Evolutionary conservation across 2,888 invertebrate genomes (phyloP), one percentile per base, ranked within the genome.

Genomic region (Meganola albula): DNA sequence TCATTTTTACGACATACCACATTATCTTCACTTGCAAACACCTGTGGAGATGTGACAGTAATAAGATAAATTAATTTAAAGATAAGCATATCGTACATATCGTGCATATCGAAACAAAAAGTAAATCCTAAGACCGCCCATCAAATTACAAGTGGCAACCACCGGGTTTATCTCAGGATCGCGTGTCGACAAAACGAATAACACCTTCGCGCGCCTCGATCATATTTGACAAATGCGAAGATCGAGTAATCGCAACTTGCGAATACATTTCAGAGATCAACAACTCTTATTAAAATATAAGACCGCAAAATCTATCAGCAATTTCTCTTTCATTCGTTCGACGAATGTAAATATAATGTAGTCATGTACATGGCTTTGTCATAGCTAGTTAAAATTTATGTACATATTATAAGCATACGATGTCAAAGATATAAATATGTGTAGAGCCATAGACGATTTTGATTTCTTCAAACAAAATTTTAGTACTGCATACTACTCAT

Each of bases 131-230:
- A 57, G 71, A 71, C 73, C 73, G 70, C 74, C 73, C 72, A 71
- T 73, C 70, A 69, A 71, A 75, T 75, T 65, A 72, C 70, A 74
- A 73, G 76, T 75, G 66, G 74, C 72, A 69, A 68, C 64, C 66
- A 53, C 53, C 44, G 46, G 56, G 67, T 63, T 72, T 72, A 74
- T 76, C 74, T 66, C 62, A 54, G 56, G 62, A 74, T 77, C 72
- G 74, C 70, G 68, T 76, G 75, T 75, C 74, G 70, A 72, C 74
- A 71, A 74, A 75, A 75, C 66, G 74, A 74, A 72, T 64, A 74
- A 72, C 74, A 72, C 66, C 65, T 70, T 71, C 61, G 63, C 66
- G 62, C 59, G 57, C 65, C 66, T 68, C 71, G 62, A 72, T 75
- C 73, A 72, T 70, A 69, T 70, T 72, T 74, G 72, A 76, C 74